Conservation (phyloP, 2,888 invertebrate genomes). For the Quadriops clusia region DNA sequence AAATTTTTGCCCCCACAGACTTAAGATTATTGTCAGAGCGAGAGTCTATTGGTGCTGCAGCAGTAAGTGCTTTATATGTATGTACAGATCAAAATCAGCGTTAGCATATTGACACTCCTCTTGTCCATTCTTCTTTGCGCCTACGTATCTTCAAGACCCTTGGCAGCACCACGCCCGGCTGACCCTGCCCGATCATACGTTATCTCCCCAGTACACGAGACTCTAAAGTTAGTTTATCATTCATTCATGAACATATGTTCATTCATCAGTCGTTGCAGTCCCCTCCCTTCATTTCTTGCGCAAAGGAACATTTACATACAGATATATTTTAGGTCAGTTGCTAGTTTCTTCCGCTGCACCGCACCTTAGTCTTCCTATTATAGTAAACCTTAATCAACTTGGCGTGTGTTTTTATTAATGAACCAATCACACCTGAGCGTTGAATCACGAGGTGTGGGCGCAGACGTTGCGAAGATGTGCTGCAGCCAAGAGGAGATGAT, state of each 20-base stretch:
- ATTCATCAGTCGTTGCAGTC: constrained; percentile 27
- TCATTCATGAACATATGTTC: constrained; percentile 34
- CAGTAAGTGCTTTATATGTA: constrained; percentile 16
- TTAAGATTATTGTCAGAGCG: too few relatives aligned
- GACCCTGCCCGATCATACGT: constrained; percentile 30
- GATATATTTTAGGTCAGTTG: constrained; percentile 29
- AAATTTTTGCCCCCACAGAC: too few relatives aligned
- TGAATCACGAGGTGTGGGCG: constrained; percentile 28
- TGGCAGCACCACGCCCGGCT: constrained; percentile 29
- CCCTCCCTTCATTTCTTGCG: constrained; percentile 21
- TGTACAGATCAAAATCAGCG: constrained; percentile 16
- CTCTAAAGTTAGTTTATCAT: constrained; percentile 27
- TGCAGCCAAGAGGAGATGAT: too few relatives aligned
- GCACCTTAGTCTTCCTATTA: constrained; percentile 35
- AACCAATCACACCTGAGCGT: constrained; percentile 34
- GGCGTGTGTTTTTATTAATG: constrained; percentile 36
- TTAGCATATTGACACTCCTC: constrained; percentile 24
- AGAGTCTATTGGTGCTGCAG: too few relatives aligned
- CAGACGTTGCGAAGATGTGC: constrained; percentile 16
- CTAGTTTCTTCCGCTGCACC: constrained; percentile 27
- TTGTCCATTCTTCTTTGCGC: constrained; percentile 22
- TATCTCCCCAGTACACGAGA: constrained; percentile 26
- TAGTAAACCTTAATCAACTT: constrained; percentile 37
- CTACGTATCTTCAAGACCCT: constrained; percentile 27
- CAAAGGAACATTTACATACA: constrained; percentile 24